Percentiles rank a stretch among this genome's conserved stretches.
phyloP scores from a whole-genome alignment of 2,888 invertebrate species.

The Leptinotarsa tumamoca region DNA sequence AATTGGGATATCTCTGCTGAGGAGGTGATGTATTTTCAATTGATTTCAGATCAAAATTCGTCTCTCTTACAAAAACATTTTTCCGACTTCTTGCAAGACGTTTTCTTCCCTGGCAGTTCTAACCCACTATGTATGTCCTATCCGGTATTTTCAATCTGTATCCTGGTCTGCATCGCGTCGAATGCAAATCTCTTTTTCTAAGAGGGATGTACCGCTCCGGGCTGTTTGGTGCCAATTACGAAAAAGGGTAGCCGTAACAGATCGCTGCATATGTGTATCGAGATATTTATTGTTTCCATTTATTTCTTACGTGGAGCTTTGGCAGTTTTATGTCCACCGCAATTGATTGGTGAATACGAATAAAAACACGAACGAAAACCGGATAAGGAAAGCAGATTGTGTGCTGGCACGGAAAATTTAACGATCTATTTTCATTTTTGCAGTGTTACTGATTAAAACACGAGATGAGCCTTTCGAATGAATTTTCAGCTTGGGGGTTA shows the following conservation, averaged over 20 bases:
- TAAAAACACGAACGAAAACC: slow-evolving; percentile 20
- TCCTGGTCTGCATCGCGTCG: neutral
- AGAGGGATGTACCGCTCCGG: slow-evolving; percentile 13
- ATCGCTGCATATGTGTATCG: slow-evolving; percentile 32
- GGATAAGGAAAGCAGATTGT: neutral
- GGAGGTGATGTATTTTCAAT: too few relatives aligned
- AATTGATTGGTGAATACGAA: slow-evolving; percentile 15
- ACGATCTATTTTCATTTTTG: neutral
- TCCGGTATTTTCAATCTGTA: neutral
- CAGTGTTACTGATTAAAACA: neutral
- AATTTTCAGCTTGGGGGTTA: too few relatives aligned
- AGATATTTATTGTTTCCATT: slow-evolving; percentile 37
- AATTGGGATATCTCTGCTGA: too few relatives aligned
- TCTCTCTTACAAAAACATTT: too few relatives aligned
- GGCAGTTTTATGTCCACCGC: slow-evolving; percentile 20
- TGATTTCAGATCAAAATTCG: too few relatives aligned
- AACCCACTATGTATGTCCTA: too few relatives aligned
- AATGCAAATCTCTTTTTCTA: slow-evolving; percentile 17
- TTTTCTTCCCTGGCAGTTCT: too few relatives aligned
- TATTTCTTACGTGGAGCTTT: slow-evolving; percentile 27
- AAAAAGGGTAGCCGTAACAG: slow-evolving; percentile 31
- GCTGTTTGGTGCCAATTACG: slow-evolving; percentile 23
- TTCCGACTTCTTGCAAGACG: too few relatives aligned
- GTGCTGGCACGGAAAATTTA: neutral
- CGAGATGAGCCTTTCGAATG: neutral